Conservation (phyloP, 2,113 vertebrate genomes). For the Rostratula benghalensis region DNA sequence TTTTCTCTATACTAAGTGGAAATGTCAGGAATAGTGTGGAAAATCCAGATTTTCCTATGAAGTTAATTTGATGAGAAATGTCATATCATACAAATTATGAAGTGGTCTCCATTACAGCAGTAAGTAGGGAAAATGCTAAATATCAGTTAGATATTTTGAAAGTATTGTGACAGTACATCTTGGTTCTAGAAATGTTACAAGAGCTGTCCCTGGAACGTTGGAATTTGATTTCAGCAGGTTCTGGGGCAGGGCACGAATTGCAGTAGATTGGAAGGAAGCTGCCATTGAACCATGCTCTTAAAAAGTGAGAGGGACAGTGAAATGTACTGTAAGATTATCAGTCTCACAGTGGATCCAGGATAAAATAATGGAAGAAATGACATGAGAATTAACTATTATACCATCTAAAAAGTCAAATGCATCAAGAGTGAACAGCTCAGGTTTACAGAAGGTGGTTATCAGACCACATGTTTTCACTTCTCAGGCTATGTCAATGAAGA, state of each 20-base stretch:
- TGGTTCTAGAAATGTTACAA: background rate
- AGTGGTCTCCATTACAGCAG: background rate
- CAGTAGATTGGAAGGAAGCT: background rate
- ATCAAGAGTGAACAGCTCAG: background rate
- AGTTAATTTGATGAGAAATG: background rate
- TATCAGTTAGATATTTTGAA: background rate
- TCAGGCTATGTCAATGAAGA: accelerated
- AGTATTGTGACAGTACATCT: background rate
- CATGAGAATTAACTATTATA: background rate
- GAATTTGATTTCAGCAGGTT: background rate
- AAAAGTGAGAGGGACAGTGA: background rate
- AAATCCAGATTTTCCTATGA: background rate
- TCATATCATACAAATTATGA: background rate
- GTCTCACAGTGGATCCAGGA: background rate
- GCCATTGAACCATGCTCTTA: background rate
- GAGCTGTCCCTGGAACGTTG: background rate
- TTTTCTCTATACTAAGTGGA: background rate
- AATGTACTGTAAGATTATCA: background rate
- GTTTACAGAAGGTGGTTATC: background rate
- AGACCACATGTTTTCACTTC: too few relatives aligned
- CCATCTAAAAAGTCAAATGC: background rate
- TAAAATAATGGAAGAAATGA: background rate
- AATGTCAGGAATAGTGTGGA: background rate
- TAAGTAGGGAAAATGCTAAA: background rate
- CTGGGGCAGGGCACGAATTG: background rate